Evolutionary conservation across 2,888 invertebrate species (phyloP).

Genomic region (Drosophila affinis): DNA sequence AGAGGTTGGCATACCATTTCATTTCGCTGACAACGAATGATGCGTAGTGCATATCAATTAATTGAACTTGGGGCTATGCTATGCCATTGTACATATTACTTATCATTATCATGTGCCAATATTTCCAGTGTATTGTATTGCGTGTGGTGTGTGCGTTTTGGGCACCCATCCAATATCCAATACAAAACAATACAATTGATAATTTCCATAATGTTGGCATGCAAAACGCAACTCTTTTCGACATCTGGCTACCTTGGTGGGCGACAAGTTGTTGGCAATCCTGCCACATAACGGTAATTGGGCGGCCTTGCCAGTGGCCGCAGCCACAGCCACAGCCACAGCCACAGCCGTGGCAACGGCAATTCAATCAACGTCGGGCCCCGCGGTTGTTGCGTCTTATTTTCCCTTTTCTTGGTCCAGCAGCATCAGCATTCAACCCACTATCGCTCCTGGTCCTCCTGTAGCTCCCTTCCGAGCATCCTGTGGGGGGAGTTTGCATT

Average conservation of each 20-base stretch:
- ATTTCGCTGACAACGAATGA: constrained; percentile 41
- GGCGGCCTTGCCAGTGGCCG: constrained; percentile 36
- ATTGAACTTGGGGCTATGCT: constrained; percentile 43
- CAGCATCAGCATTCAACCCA: constrained; percentile 5
- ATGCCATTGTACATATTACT: neutral
- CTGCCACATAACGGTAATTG: constrained; percentile 50
- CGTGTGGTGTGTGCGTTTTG: neutral
- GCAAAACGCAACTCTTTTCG: constrained; percentile 49
- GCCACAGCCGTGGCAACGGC: constrained; percentile 9
- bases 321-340: too few species aligned
- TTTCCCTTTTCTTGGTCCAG: neutral
- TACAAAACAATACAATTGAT: neutral
- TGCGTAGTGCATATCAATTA: constrained; percentile 57
- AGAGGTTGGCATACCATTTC: constrained; percentile 38
- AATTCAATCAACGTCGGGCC: constrained; percentile 26
- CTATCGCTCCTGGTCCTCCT: neutral
- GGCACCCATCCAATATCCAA: neutral
- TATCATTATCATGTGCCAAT: constrained; percentile 49
- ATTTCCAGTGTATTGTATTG: constrained; percentile 5
- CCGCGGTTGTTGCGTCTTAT: neutral
- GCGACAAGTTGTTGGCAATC: constrained; percentile 32
- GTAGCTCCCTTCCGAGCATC: neutral
- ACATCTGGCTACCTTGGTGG: constrained; percentile 42
- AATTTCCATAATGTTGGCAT: constrained; percentile 59
- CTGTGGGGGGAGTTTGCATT: constrained; percentile 9